These are phyloP conservation scores for Smittia aterrima DNA, from an alignment of 2,888 invertebrate genomes.

Conservation along the genomic window DNA sequence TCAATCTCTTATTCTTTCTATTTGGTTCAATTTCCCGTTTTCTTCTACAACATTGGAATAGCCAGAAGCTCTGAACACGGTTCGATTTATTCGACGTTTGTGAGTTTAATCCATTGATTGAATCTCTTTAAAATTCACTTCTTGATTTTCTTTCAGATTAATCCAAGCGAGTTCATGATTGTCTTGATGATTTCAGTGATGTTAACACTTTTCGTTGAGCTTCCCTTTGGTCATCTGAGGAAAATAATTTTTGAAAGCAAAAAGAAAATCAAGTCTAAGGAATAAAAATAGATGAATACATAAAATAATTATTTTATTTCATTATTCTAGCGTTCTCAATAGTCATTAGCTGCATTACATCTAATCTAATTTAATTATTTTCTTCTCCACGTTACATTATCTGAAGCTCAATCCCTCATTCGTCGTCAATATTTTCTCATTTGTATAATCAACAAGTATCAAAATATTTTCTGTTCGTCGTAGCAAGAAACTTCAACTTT, in stretches of 20 bases:
- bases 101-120: too few relatives aligned
- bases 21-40: too few relatives aligned
- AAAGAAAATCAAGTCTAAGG: too few relatives aligned
- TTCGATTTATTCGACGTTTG: too few relatives aligned
- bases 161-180: too few relatives aligned
- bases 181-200: slow-evolving; percentile 57
- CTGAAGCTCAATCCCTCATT: neutral
- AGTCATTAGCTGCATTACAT: slow-evolving; percentile 30
- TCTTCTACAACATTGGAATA: too few relatives aligned
- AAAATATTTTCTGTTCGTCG: slow-evolving; percentile 10
- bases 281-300: too few relatives aligned
- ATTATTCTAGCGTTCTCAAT: slow-evolving; percentile 21
- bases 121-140: too few relatives aligned
- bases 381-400: neutral
- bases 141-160: too few relatives aligned
- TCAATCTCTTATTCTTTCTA: too few relatives aligned
- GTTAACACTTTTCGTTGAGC: slow-evolving; percentile 64
- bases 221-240: slow-evolving; percentile 68
- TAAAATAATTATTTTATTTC: slow-evolving; percentile 29
- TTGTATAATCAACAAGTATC: slow-evolving; percentile 14
- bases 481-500: slow-evolving; percentile 5
- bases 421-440: neutral
- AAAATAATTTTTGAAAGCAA: slow-evolving; percentile 53
- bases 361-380: slow-evolving; percentile 10
- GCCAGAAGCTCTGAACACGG: too few relatives aligned